These are phyloP conservation scores for Melanostigma gelatinosum DNA, from an alignment of 2,113 vertebrate species.

Conservation along the genomic window DNA sequence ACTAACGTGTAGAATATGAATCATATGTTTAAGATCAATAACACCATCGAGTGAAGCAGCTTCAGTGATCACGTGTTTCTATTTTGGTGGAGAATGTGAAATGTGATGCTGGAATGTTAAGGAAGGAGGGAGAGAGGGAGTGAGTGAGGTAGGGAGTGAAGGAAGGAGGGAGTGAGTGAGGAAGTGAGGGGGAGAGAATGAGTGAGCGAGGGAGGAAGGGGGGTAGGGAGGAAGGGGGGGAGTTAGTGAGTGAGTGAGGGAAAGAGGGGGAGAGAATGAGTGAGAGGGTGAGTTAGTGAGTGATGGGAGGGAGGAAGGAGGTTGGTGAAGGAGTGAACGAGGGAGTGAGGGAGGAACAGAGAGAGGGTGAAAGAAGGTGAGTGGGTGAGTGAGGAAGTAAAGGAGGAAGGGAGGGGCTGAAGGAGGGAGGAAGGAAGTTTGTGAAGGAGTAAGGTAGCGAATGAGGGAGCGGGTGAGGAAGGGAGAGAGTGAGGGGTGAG, in stretches of 20 bases:
- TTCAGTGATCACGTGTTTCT: background rate
- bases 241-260: background rate
- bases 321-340: too few species aligned
- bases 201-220: too few species aligned
- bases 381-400: background rate
- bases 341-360: background rate
- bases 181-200: too few species aligned
- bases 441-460: too few species aligned
- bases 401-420: background rate
- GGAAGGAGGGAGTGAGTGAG: too few species aligned
- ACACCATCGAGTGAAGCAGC: too few species aligned
- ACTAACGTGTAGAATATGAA: too few species aligned
- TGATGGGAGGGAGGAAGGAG: too few species aligned
- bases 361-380: background rate
- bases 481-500: background rate
- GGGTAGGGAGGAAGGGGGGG: background rate
- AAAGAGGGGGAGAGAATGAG: background rate
- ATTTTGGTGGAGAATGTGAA: background rate
- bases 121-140: background rate
- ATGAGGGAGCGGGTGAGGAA: background rate
- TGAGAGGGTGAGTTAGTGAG: too few species aligned
- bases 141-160: background rate
- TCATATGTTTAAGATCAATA: too few species aligned
- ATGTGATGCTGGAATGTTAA: background rate
- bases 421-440: background rate